Conservation (phyloP, 2,888 invertebrate species). For the Plutella xylostella region DNA sequence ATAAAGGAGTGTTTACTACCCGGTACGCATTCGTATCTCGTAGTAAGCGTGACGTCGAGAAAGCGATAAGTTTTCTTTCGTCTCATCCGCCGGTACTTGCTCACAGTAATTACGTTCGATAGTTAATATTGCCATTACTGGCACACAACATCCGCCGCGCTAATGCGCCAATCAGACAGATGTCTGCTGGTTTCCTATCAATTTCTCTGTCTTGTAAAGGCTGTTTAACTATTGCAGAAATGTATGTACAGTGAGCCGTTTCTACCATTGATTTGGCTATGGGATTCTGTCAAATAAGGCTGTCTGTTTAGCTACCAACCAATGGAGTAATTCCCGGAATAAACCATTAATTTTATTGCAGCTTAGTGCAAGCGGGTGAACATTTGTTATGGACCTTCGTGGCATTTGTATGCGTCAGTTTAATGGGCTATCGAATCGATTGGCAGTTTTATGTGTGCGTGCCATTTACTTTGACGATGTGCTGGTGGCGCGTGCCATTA, state of each 20-base stretch:
- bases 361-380: too few species aligned
- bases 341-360: too few species aligned
- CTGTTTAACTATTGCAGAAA: too few species aligned
- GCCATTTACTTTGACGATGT: constrained; percentile 21
- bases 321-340: too few species aligned
- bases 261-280: too few species aligned
- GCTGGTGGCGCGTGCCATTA: constrained; percentile 26
- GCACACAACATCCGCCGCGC: constrained; percentile 15
- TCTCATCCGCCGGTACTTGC: constrained; percentile 21
- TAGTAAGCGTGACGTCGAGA: constrained; percentile 22
- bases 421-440: too few species aligned
- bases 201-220: too few species aligned
- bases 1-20: not conserved
- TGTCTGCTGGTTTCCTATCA: not conserved
- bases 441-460: constrained; percentile 25
- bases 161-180: not conserved
- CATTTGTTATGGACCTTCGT: too few species aligned
- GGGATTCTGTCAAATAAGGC: too few species aligned
- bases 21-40: too few species aligned
- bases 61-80: constrained; percentile 41
- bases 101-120: constrained; percentile 36
- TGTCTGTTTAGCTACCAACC: too few species aligned
- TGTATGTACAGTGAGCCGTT: too few species aligned
- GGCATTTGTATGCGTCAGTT: not conserved
- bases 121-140: constrained; percentile 35